Percentiles rank a stretch among this genome's conserved stretches.
Conservation (phyloP, 2,797 vertebrate genomes). For the Manis javanica region DNA sequence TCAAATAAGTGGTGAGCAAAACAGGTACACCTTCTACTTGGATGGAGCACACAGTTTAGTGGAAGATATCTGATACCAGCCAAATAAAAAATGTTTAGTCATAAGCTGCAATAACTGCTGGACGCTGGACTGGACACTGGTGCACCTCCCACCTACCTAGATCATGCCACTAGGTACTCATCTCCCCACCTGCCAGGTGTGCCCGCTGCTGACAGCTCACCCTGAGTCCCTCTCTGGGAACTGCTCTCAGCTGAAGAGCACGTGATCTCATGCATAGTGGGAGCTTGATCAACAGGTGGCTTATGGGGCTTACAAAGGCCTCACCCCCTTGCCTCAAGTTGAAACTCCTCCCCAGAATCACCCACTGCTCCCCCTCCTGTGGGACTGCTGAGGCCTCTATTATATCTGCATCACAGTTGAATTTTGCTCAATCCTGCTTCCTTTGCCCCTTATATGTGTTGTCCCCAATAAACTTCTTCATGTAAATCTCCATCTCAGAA, state of each 20-base stretch:
- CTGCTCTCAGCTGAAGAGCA: background rate
- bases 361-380: background rate
- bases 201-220: background rate
- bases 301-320: background rate
- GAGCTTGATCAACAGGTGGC: background rate
- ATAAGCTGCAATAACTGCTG: background rate
- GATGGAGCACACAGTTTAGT: background rate
- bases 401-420: background rate
- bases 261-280: background rate
- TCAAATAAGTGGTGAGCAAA: background rate
- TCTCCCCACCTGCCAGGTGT: background rate
- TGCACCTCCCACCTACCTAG: background rate
- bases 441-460: background rate
- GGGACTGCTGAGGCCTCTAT: background rate
- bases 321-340: background rate
- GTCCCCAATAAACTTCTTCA: background rate
- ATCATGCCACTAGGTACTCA: background rate
- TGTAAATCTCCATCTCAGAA: background rate
- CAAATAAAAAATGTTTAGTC: background rate
- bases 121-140: background rate
- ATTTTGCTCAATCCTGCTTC: background rate
- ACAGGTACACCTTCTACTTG: background rate
- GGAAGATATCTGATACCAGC: background rate
- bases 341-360: background rate
- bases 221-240: background rate